Conservation (phyloP, 1,140 invertebrate genomes). For the Scaptomyza graminum region DNA sequence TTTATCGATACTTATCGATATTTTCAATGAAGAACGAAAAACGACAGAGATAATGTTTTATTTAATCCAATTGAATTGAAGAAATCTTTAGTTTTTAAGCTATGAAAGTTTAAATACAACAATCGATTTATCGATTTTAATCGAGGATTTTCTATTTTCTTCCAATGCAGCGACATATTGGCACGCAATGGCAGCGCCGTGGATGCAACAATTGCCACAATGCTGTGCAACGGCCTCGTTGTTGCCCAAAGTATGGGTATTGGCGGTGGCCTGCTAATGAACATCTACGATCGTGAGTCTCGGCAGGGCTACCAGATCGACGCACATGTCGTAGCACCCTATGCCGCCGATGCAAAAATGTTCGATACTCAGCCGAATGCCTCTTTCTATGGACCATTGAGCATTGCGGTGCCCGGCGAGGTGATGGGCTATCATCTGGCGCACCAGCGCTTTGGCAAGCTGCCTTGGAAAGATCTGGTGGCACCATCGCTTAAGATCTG, state of each 20-base stretch:
- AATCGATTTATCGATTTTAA: background rate
- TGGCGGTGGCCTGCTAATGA: constrained; percentile 94
- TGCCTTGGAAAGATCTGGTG: constrained; percentile 93
- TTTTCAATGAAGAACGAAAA: too few relatives aligned
- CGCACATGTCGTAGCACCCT: constrained; percentile 92
- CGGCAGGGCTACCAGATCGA: constrained; percentile 89
- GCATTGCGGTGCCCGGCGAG: constrained; percentile 96
- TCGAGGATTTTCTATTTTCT: background rate
- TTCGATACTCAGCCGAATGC: constrained; percentile 85
- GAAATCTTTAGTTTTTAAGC: too few relatives aligned
- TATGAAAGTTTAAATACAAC: too few relatives aligned
- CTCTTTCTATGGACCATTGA: constrained; percentile 86
- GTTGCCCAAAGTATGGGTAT: constrained; percentile 94
- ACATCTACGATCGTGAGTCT: constrained; percentile 89
- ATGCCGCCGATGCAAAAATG: constrained; percentile 88
- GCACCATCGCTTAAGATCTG: constrained; percentile 91
- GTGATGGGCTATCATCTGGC: constrained; percentile 94
- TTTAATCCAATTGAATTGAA: too few relatives aligned
- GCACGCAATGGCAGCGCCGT: constrained; percentile 92
- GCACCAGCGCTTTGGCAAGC: constrained; percentile 90
- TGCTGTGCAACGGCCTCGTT: constrained; percentile 94
- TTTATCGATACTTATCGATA: too few relatives aligned
- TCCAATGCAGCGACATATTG: constrained; percentile 87
- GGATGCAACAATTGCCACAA: constrained; percentile 92
- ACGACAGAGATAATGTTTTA: too few relatives aligned